Conservation (phyloP, 2,888 invertebrate species). For the Brenthis daphne region DNA sequence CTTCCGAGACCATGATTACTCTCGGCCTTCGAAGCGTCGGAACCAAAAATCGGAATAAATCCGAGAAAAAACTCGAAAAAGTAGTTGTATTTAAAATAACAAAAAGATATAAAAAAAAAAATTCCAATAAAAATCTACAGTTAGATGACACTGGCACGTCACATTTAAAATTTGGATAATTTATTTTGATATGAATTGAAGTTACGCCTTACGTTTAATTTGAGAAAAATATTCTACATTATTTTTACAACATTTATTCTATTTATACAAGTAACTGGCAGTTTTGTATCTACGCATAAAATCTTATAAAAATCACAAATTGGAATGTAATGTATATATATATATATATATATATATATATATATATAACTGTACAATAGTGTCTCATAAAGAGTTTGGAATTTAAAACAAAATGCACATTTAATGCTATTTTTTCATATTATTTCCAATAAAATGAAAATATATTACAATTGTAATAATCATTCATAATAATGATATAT, state of each 20-base stretch:
- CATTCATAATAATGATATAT: too few species aligned
- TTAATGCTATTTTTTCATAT: too few species aligned
- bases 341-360: too few species aligned
- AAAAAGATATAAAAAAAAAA: not conserved
- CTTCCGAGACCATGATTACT: too few species aligned
- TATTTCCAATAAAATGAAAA: too few species aligned
- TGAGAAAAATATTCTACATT: constrained; percentile 29
- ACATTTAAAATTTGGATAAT: constrained; percentile 22
- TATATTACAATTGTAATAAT: too few species aligned
- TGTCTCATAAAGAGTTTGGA: not conserved
- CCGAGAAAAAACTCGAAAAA: not conserved
- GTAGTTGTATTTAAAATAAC: not conserved
- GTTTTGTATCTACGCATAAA: constrained; percentile 34
- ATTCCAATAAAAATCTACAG: not conserved
- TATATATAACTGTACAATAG: constrained; percentile 4
- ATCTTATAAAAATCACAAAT: constrained; percentile 39
- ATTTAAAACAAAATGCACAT: too few species aligned
- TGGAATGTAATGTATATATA: constrained; percentile 44
- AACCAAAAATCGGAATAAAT: too few species aligned
- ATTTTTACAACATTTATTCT: constrained; percentile 24
- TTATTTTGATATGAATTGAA: constrained; percentile 30
- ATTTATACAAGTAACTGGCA: constrained; percentile 36
- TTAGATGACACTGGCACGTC: constrained; percentile 35
- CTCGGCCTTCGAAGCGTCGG: too few species aligned
- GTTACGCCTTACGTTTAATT: constrained; percentile 22